These are phyloP conservation scores for Mimas tiliae DNA, from an alignment of 2,888 invertebrate genomes.

Conservation along the genomic window DNA sequence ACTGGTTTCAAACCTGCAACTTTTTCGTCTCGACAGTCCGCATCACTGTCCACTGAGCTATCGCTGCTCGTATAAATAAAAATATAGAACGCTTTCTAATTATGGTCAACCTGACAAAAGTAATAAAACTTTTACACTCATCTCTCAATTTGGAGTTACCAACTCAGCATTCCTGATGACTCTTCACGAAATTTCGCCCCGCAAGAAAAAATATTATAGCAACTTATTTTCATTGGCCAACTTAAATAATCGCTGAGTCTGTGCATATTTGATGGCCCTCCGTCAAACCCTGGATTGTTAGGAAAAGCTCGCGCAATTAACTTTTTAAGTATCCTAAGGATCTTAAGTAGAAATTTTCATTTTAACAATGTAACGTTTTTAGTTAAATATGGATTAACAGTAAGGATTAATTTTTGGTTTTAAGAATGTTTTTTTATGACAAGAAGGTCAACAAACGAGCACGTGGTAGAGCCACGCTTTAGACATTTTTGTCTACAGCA, in stretches of 20 bases:
- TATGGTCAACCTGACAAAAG: neutral
- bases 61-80: too few relatives aligned
- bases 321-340: constrained; percentile 9
- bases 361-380: constrained; percentile 9
- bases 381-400: neutral
- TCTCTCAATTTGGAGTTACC: neutral
- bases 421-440: too few relatives aligned
- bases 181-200: neutral
- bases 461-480: too few relatives aligned
- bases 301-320: constrained; percentile 5
- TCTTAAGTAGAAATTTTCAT: constrained; percentile 10
- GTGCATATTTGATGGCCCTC: constrained; percentile 10
- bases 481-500: too few relatives aligned
- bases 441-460: too few relatives aligned
- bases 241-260: constrained; percentile 9
- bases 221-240: constrained; percentile 5
- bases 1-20: too few relatives aligned
- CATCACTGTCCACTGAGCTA: too few relatives aligned
- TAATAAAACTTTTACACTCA: neutral
- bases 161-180: neutral
- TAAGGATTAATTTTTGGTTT: neutral
- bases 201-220: constrained; percentile 6
- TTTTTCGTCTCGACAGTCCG: too few relatives aligned
- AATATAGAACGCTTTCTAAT: neutral
- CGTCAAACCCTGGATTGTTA: constrained; percentile 10